Evolutionary conservation across 2,113 vertebrate species (phyloP).

Genomic region (Cathartes aura): DNA sequence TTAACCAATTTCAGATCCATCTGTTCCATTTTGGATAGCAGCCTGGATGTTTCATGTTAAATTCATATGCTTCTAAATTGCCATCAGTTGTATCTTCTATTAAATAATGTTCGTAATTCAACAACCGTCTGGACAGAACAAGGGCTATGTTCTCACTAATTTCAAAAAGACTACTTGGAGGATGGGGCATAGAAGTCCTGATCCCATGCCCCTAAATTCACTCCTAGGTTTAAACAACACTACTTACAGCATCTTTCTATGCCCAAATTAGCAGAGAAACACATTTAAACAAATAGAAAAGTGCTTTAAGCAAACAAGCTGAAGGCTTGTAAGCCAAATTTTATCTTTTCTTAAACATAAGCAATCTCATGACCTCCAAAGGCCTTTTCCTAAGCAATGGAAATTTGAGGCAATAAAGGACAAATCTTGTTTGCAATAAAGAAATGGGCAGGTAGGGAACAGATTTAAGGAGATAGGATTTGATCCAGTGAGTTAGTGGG

Average conservation of each 20-base stretch:
- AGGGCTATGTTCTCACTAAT: neutral
- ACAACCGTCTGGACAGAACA: neutral
- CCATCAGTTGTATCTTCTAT: neutral
- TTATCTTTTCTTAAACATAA: neutral
- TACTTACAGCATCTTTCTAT: neutral
- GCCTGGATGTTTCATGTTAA: constrained; percentile 21
- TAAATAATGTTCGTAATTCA: constrained; percentile 17
- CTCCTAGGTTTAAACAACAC: neutral
- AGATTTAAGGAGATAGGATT: constrained; percentile 3
- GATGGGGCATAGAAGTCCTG: neutral
- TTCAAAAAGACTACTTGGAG: neutral
- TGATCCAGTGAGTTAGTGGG: neutral
- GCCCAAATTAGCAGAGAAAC: neutral
- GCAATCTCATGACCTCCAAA: neutral
- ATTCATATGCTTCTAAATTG: neutral
- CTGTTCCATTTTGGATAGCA: constrained; percentile 34
- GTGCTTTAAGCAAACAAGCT: neutral
- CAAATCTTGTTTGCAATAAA: neutral
- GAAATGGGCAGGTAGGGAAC: neutral
- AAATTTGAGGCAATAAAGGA: neutral
- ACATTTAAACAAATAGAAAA: neutral
- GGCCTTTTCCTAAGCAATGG: neutral
- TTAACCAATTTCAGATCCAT: constrained; percentile 52
- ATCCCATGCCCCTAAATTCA: neutral
- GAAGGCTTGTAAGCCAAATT: neutral